Conservation (phyloP, 2,888 invertebrate species). For the Operophtera brumata region DNA sequence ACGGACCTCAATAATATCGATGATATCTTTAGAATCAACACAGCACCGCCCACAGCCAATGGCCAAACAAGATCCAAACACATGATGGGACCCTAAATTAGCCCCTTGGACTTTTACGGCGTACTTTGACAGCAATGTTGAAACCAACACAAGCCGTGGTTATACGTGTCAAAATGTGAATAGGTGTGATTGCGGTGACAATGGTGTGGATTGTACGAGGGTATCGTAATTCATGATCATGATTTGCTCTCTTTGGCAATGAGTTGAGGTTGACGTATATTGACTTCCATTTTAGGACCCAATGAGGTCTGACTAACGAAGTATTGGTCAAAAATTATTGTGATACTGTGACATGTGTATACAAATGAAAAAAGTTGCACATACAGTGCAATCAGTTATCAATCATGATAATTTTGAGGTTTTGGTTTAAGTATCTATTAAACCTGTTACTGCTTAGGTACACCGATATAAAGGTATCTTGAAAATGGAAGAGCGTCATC, state of each 20-base stretch:
- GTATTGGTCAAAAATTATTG: too few species aligned
- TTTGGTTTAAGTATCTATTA: too few species aligned
- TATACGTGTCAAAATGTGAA: constrained; percentile 48
- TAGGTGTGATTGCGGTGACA: constrained; percentile 50
- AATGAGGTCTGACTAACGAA: background rate
- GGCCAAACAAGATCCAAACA: constrained; percentile 55
- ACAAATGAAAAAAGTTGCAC: too few species aligned
- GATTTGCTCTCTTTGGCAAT: constrained; percentile 1
- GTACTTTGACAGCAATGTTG: constrained; percentile 62
- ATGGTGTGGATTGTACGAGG: constrained; percentile 24
- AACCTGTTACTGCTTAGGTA: too few species aligned
- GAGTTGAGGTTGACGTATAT: constrained; percentile 1
- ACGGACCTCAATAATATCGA: constrained; percentile 39
- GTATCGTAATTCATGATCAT: background rate
- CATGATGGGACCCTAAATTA: constrained; percentile 66
- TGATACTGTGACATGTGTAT: too few species aligned
- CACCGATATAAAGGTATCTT: too few species aligned
- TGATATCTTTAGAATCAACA: constrained; percentile 66
- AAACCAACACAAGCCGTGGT: constrained; percentile 43
- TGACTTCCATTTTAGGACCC: background rate
- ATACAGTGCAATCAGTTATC: too few species aligned
- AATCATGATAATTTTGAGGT: too few species aligned
- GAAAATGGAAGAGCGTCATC: too few species aligned
- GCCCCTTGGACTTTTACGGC: constrained; percentile 62
- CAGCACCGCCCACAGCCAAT: constrained; percentile 60